Percentiles rank a stretch among this genome's conserved stretches.
These are phyloP conservation scores for Heliconius melpomene DNA, from an alignment of 1,140 invertebrate genomes.

Conservation along the genomic window DNA sequence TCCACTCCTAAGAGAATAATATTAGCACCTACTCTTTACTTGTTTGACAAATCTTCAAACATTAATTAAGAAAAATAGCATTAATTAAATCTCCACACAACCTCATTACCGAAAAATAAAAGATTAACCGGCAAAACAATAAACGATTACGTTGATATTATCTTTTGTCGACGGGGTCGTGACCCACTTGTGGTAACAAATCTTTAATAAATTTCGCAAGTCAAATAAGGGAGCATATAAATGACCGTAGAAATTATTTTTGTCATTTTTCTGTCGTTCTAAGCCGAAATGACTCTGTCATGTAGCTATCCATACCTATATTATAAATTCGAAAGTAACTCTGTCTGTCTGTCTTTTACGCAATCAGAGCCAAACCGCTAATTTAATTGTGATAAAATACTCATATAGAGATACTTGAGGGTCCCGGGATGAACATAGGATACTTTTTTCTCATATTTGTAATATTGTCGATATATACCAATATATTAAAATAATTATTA, in stretches of 20 bases:
- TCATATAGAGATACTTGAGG: no score
- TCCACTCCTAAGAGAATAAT: no score
- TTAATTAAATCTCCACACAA: not conserved
- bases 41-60: not conserved
- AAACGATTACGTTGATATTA: slow-evolving; percentile 21
- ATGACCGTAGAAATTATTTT: not conserved
- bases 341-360: no score
- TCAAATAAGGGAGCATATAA: slow-evolving; percentile 8
- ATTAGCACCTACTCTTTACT: not conserved
- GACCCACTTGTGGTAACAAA: slow-evolving; percentile 8
- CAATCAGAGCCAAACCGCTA: no score
- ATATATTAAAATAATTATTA: no score
- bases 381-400: no score
- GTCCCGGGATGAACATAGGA: no score
- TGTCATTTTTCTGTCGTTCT: not conserved
- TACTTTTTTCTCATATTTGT: no score
- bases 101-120: not conserved
- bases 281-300: not conserved
- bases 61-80: not conserved
- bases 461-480: not conserved
- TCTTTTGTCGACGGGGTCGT: slow-evolving; percentile 16
- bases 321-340: no score
- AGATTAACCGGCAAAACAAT: slow-evolving; percentile 18
- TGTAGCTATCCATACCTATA: no score
- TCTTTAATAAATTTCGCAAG: slow-evolving; percentile 17